Evolutionary conservation across 2,888 invertebrate genomes (phyloP).

Genomic region (Hemaris fuciformis): DNA sequence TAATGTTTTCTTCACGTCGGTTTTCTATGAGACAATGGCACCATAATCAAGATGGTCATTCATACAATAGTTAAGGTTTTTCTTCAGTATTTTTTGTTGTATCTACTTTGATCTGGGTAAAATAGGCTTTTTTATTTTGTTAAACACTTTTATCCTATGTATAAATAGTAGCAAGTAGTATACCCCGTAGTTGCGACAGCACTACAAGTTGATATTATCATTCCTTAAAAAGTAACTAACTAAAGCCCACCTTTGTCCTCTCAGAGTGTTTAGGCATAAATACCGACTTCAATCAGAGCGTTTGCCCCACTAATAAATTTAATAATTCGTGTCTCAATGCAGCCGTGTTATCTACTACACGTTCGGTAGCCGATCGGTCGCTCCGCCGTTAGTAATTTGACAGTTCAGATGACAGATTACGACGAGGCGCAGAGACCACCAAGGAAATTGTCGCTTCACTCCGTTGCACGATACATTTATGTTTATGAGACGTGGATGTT

Average conservation of each 20-base stretch:
- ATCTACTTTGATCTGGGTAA: too few relatives aligned
- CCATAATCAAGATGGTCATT: too few relatives aligned
- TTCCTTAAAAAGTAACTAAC: background rate
- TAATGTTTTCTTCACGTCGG: too few relatives aligned
- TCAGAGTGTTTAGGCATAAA: background rate
- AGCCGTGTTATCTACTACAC: slow-evolving; percentile 74
- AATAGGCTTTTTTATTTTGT: background rate
- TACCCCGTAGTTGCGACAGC: too few relatives aligned
- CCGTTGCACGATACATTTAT: slow-evolving; percentile 62
- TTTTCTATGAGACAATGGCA: too few relatives aligned
- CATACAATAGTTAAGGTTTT: too few relatives aligned
- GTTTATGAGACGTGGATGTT: slow-evolving; percentile 61
- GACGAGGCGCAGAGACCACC: slow-evolving; percentile 69
- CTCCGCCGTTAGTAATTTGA: slow-evolving; percentile 81
- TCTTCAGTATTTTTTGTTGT: too few relatives aligned
- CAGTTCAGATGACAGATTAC: slow-evolving; percentile 81
- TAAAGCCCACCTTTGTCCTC: background rate
- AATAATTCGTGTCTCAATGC: slow-evolving; percentile 54
- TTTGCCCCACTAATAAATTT: background rate
- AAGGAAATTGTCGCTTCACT: slow-evolving; percentile 67
- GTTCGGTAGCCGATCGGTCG: slow-evolving; percentile 80
- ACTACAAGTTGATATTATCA: background rate
- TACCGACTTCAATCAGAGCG: background rate
- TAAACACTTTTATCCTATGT: too few relatives aligned
- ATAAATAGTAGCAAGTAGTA: too few relatives aligned